Base-by-base conservation (phyloP, 2,797 vertebrate species). In the Euthynnus affinis region DNA sequence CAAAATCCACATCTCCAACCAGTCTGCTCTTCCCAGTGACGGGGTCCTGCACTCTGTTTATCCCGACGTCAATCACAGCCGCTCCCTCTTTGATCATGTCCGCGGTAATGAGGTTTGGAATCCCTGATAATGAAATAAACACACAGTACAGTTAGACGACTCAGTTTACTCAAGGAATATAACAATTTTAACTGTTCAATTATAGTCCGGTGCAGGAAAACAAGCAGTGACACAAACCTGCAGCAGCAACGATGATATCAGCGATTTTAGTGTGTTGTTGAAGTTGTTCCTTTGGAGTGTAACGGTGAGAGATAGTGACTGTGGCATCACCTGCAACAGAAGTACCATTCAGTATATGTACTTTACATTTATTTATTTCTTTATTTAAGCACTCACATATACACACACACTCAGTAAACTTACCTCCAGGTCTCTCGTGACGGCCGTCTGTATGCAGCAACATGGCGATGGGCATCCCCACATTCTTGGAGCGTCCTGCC, bases 381-480 rank as follows among this genome's bases (percentile, higher is more conserved):
- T 5, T 25, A 6, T 66, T 27, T 15, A 3, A 60, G 40, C 61
- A 70, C 3, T 6, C 0, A 10, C 9, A 25, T 42, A 13, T 10
- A 37, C 37, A 37, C 1, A 51, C 3, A 40, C 8, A 14, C 12
- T 27, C 2, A 46, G 25, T 5, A 22, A 74, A 71, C 88, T 71
- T 75, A 99, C 98, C 98, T 93, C 98, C 98, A 0, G 98, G 98
- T 2, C 98, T 95, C 81, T 99, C 98, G 0, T 99, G 98, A 0
- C 93, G 87, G 3, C 98, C 97, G 0, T 99, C 98, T 0, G 98
- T 98, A 37, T 99, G 98, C 9, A 99, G 95, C 23, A 99, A 87
- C 98, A 99, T 99, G 1, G 98, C 98, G 0, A 99, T 98, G 48
- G 98, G 98, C 98, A 99, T 99, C 1, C 98, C 98, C 15, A 99